Evolutionary conservation across 2,797 vertebrate genomes (phyloP), one percentile per base, ranked within the genome.

Genomic region (Naso thynnoides): DNA sequence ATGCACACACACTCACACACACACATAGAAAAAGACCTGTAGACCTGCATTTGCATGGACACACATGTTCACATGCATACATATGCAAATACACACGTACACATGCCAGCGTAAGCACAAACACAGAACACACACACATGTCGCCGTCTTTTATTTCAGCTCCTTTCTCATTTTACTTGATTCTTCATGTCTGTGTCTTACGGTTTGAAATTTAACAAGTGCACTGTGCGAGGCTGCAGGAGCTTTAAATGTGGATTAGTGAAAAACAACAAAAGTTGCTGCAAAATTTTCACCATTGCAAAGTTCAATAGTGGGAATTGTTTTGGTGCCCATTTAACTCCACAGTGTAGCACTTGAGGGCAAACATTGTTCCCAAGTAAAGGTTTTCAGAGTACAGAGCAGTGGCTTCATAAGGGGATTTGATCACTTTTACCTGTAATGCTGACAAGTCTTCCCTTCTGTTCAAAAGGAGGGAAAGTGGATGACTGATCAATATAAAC

Each of bases 401-500:
- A 3, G 56, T 75, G 79, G 78, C 80, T 89, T 88, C 87, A 82
- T 78, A 53, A 68, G 85, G 82, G 90, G 82, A 89, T 91, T 89
- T 89, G 87, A 89, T 89, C 78, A 89, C 88, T 88, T 88, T 78
- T 89, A 91, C 90, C 81, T 89, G 79, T 50, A 70, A 63, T n/a
- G 66, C 87, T 86, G 79, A 86, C 81, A 91, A 89, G 84, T 68
- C 76, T 79, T 84, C 81, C 73, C 76, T 76, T 81, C 66, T 54
- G 78, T 86, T 88, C 84, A 91, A 88, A 91, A 59, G 64, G 63
- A 86, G 74, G 72, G 82, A 83, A 90, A 88, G 84, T 27, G 84
- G 80, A 87, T 71, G 88, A 91, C 75, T 93, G 93, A 93, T 94
- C 91, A 92, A 93, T 92, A 89, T 92, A 92, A 94, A 92, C 52